Base-by-base conservation (phyloP, 1,140 invertebrate genomes). In the Arctopsyche grandis region DNA sequence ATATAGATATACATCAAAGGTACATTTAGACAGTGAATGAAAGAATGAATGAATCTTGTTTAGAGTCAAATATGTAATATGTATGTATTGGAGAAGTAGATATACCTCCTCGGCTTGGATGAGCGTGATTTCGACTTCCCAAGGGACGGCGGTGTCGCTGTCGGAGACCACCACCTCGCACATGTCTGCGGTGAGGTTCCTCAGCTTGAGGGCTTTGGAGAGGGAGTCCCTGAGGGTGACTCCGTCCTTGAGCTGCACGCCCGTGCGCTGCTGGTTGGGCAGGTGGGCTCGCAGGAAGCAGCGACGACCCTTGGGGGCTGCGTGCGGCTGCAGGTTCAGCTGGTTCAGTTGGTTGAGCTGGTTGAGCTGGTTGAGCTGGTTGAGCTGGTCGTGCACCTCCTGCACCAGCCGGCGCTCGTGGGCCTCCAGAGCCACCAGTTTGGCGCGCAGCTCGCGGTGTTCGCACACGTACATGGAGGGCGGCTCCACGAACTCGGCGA, bases 201-300 rank as follows among this genome's bases (percentile, higher is more conserved):
- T 90, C 22, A 95, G 89, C 85, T 95, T 97, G 87, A 99, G 92
- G 0, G 97, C 95, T 89, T 97, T 98, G 52, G 92, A 92, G 22
- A 99, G 86, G 1, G 96, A 96, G 82, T 98, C 95, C 63, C 95
- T 90, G 22, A 99, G 87, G 1, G 94, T 94, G 12, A 94, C 91
- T 0, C 96, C 95, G 77, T 93, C 93, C 78, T 92, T 91, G 70
- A 94, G 93, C 85, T 94, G 94, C 26, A 98, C 95, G 83, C 94
- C 96, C 43, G 97, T 98, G 80, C 95, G 91, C 86, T 98, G 96
- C 85, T 97, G 94, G 86, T 98, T 97, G 16, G 97, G 97, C 81
- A 99, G 87, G 87, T 97, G 93, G 24, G 97, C 97, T 82, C 96
- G 90, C 10, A 99, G 89, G 80, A 95, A 91, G 38, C 93, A 91